Base-by-base conservation (phyloP, 2,888 invertebrate species). In the Netelia fuscicornis region DNA sequence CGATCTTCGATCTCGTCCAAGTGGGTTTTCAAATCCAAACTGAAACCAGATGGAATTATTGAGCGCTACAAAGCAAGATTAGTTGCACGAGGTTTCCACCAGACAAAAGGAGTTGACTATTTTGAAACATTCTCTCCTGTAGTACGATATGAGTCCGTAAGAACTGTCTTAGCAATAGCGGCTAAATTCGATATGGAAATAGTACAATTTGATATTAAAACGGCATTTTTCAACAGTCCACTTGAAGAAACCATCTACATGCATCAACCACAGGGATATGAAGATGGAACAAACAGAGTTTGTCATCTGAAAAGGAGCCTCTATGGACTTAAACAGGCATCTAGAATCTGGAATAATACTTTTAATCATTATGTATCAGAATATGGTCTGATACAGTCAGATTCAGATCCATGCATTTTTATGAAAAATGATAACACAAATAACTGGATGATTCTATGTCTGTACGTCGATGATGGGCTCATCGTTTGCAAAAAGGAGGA, bases 271-370 rank as follows among this genome's bases (percentile, higher is more conserved):
- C 56, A 85, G 82, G 30, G 90, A 84, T 85, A 84, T 80, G 81
- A 87, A 25, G 89, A 90, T 83, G 71, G 54, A 11, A 56, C 54
- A 25, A 37, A 6, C 25, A 60, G 3, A 9, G 9, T 91, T 8
- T 91, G 90, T 48, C 84, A 81, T 60, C 70, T 90, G 8, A 80
- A 76, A 9, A 87, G 85, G 52, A 81, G 87, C 20, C 64, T 91
- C 23, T 91, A 91, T 84, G 90, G 90, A 6, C 81, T 91, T 1
- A 90, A 89, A 56, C 90, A 90, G 72, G 83, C 88, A n/a, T 84
- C 89, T 6, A 71, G 90, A 65, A 86, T 85, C 30, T 91, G 90
- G 90, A 88, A 90, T 60, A 60, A 80, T 58, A 76, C 68, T 52
- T 88, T 89, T 42, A 68, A 72, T 5, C 30, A 67, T 8, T 87